Conservation (phyloP, 2,113 vertebrate species). For the Aythya baeri region DNA sequence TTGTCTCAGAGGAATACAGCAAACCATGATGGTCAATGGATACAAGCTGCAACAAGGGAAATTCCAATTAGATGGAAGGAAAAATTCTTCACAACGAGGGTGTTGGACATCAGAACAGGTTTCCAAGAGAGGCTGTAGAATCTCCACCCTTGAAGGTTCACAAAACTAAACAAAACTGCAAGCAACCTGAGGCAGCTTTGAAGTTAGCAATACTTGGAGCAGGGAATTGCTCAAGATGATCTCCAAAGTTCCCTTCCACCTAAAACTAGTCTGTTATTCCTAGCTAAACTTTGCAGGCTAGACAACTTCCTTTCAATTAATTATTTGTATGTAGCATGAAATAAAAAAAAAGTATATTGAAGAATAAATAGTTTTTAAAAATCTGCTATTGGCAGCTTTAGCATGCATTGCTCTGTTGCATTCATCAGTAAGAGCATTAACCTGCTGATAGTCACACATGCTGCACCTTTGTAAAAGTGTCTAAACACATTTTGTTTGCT, state of each 20-base stretch:
- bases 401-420: neutral
- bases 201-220: neutral
- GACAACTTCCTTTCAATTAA: neutral
- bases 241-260: neutral
- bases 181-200: neutral
- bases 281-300: neutral
- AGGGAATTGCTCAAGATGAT: neutral
- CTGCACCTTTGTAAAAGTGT: neutral
- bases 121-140: neutral
- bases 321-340: neutral
- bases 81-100: neutral
- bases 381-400: neutral
- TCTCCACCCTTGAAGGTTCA: neutral
- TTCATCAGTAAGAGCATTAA: neutral
- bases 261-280: neutral
- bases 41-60: neutral
- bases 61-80: neutral
- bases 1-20: neutral
- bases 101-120: neutral
- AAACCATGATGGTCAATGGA: neutral
- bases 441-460: accelerated
- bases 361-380: neutral
- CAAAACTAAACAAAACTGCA: neutral
- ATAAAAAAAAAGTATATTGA: neutral
- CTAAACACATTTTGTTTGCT: neutral